Evolutionary conservation across 2,888 invertebrate genomes (phyloP).

Genomic region (Cosmia pyralina): DNA sequence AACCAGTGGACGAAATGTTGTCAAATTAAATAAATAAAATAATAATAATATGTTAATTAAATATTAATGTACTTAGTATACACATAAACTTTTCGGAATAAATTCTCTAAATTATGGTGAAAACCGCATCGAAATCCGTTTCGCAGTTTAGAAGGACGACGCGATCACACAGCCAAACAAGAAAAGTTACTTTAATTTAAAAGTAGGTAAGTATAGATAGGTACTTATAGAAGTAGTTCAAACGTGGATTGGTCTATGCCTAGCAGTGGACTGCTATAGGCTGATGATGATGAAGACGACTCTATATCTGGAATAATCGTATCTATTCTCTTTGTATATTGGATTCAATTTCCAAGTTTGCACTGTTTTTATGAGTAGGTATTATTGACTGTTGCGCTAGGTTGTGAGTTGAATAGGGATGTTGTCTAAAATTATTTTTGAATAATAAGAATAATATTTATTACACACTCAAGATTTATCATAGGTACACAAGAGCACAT

Average conservation of each 20-base stretch:
- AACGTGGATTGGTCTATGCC: background rate
- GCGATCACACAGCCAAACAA: background rate
- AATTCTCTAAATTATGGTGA: background rate
- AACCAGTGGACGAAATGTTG: too few relatives aligned
- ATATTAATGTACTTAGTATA: too few relatives aligned
- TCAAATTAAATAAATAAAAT: too few relatives aligned
- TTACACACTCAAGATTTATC: too few relatives aligned
- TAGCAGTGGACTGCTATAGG: background rate
- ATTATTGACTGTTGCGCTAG: conserved; percentile 16
- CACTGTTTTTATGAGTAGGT: background rate
- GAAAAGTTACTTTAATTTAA: background rate
- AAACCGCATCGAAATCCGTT: background rate
- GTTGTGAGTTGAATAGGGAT: background rate
- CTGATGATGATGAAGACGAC: background rate
- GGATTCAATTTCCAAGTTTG: background rate
- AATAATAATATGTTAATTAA: too few relatives aligned
- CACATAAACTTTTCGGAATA: background rate
- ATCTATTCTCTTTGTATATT: background rate
- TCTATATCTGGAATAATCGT: background rate
- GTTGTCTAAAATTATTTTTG: too few relatives aligned
- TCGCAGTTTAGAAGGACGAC: background rate
- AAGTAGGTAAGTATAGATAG: background rate
- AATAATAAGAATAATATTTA: too few relatives aligned
- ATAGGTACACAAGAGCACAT: too few relatives aligned
- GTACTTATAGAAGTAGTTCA: background rate